A percentile compares a stretch with the other conserved stretches of the same genome.
phyloP scores from a whole-genome alignment of 2,113 vertebrate genomes.

The Stomatorhinus ivindoensis region DNA sequence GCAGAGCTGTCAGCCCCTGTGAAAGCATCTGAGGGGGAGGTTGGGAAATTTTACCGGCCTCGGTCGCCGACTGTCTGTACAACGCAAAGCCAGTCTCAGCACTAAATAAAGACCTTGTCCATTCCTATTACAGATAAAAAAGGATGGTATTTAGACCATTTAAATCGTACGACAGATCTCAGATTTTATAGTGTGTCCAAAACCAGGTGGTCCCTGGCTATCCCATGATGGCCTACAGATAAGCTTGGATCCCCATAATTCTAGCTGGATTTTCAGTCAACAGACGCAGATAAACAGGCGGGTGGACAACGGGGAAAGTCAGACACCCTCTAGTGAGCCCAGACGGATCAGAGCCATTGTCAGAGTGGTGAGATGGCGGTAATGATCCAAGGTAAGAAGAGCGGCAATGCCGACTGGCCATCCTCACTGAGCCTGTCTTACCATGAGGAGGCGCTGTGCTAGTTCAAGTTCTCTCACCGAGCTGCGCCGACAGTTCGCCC shows the following conservation, averaged over 20 bases:
- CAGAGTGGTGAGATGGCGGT: background rate
- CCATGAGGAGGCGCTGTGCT: background rate
- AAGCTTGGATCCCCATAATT: background rate
- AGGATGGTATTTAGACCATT: background rate
- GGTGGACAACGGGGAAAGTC: background rate
- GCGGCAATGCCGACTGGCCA: background rate
- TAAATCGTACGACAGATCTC: background rate
- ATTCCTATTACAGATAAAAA: background rate
- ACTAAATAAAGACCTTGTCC: background rate
- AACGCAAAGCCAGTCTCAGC: background rate
- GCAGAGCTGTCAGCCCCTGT: slow-evolving; percentile 65
- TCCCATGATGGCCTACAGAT: background rate
- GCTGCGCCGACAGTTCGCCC: background rate
- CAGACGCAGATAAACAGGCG: background rate
- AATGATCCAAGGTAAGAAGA: background rate
- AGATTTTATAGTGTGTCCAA: background rate
- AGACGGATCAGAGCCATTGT: background rate
- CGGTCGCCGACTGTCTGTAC: background rate
- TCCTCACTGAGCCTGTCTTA: background rate
- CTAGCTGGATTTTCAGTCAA: background rate
- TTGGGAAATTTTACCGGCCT: background rate
- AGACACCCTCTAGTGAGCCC: background rate
- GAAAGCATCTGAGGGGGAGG: background rate
- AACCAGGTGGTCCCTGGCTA: background rate
- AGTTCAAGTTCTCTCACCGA: background rate